phyloP scores from a whole-genome alignment of 2,888 invertebrate species.

The Drosophila kuntzei region DNA sequence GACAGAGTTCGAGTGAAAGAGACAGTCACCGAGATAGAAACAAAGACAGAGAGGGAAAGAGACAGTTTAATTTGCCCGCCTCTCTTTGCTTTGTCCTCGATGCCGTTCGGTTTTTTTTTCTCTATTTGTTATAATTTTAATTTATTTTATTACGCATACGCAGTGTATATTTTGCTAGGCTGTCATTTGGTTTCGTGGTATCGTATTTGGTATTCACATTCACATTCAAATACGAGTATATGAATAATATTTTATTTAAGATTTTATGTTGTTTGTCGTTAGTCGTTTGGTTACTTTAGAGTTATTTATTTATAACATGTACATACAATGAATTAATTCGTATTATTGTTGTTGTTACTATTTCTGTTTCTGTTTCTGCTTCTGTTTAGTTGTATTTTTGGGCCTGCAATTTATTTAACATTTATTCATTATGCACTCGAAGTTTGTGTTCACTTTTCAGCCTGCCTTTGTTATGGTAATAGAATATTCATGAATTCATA shows the following conservation, averaged over 20 bases:
- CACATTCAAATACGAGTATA: slow-evolving; percentile 56
- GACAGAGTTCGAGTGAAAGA: slow-evolving; percentile 32
- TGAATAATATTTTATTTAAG: slow-evolving; percentile 52
- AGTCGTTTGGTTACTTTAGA: slow-evolving; percentile 63
- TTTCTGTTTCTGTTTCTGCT: slow-evolving; percentile 30
- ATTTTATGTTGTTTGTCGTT: slow-evolving; percentile 42
- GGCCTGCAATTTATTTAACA: slow-evolving; percentile 64
- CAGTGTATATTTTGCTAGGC: slow-evolving; percentile 78
- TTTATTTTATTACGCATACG: slow-evolving; percentile 70
- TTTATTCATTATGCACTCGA: slow-evolving; percentile 75
- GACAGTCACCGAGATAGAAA: slow-evolving; percentile 9
- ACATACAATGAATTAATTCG: slow-evolving; percentile 71
- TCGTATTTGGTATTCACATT: slow-evolving; percentile 64
- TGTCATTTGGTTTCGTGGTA: slow-evolving; percentile 44
- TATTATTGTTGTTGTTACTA: slow-evolving; percentile 59
- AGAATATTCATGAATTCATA: slow-evolving; percentile 70
- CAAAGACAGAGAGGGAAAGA: slow-evolving; percentile 15
- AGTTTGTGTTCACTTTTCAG: slow-evolving; percentile 48
- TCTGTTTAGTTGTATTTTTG: slow-evolving; percentile 27
- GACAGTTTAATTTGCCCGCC: slow-evolving; percentile 12
- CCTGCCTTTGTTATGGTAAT: slow-evolving; percentile 58
- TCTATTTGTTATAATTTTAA: slow-evolving; percentile 50
- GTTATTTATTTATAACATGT: slow-evolving; percentile 75
- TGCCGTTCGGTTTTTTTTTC: slow-evolving; percentile 17
- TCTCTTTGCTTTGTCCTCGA: slow-evolving; percentile 1